Conservation (phyloP, 2,888 invertebrate genomes). For the Drosophila fulvimacula region DNA sequence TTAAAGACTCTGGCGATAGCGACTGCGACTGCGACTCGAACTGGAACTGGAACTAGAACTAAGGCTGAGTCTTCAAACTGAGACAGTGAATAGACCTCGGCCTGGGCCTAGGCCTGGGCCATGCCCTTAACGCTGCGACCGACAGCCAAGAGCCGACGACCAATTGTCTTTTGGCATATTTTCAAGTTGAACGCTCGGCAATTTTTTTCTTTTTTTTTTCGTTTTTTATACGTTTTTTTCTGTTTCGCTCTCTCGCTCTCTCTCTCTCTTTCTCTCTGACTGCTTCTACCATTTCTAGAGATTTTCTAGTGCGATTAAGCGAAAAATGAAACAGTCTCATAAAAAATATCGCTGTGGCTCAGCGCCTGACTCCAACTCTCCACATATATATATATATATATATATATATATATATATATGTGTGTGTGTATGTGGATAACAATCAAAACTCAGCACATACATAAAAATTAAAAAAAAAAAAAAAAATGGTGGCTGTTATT, state of each 20-base stretch:
- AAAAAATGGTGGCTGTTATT: constrained; percentile 66
- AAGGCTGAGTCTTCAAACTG: constrained; percentile 28
- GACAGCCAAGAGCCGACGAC: constrained; percentile 56
- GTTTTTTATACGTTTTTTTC: constrained; percentile 5
- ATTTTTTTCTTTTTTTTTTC: constrained; percentile 24
- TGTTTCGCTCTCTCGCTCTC: not conserved
- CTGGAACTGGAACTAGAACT: constrained; percentile 44
- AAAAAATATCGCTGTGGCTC: constrained; percentile 62
- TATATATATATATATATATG: constrained; percentile 5
- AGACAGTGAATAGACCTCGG: constrained; percentile 25
- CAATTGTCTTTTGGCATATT: constrained; percentile 81
- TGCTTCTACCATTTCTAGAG: constrained; percentile 62
- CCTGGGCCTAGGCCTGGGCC: constrained; percentile 40
- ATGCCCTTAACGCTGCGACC: constrained; percentile 66
- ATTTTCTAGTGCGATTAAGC: constrained; percentile 76
- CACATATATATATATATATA: not conserved
- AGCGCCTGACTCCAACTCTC: constrained; percentile 25
- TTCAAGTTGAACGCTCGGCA: constrained; percentile 77
- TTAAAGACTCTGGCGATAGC: constrained; percentile 53
- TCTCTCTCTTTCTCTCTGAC: constrained; percentile 15
- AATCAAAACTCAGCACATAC: constrained; percentile 55
- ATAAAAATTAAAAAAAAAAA: constrained; percentile 55
- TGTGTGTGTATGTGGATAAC: constrained; percentile 31
- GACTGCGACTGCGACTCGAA: constrained; percentile 39
- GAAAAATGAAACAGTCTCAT: constrained; percentile 77